Conservation (phyloP, 2,888 invertebrate genomes). For the Slavum lentiscoides region DNA sequence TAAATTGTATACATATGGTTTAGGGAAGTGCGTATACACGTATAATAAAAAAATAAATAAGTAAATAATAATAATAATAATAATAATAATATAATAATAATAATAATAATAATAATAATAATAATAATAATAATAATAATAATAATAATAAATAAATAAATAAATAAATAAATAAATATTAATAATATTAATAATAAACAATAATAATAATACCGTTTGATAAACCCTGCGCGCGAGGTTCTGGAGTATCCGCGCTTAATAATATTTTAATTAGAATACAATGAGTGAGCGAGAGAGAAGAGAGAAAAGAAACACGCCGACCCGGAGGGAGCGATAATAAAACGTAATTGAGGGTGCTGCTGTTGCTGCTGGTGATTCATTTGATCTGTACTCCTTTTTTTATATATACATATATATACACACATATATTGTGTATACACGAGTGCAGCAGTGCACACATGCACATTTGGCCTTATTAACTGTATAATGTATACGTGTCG, state of each 20-base stretch:
- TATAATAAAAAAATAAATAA: too few species aligned
- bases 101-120: too few species aligned
- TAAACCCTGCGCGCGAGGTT: slow-evolving; percentile 3
- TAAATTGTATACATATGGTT: too few species aligned
- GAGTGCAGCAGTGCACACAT: neutral
- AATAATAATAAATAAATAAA: too few species aligned
- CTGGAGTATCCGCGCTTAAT: slow-evolving; percentile 29
- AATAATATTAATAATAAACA: too few species aligned
- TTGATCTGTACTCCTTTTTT: slow-evolving; percentile 45
- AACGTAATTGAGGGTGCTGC: slow-evolving; percentile 48
- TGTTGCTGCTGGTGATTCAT: slow-evolving; percentile 40
- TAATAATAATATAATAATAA: too few species aligned
- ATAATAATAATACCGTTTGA: neutral
- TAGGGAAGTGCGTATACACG: too few species aligned
- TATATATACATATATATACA: slow-evolving; percentile 1
- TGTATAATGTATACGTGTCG: slow-evolving; percentile 7
- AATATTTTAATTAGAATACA: slow-evolving; percentile 52
- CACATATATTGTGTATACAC: neutral
- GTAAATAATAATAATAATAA: too few species aligned
- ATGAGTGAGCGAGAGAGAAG: slow-evolving; percentile 7
- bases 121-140: too few species aligned
- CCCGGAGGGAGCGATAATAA: slow-evolving; percentile 51
- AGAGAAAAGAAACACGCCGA: slow-evolving; percentile 1
- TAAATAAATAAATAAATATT: neutral
- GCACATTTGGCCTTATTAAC: slow-evolving; percentile 50